Evolutionary conservation across 1,140 invertebrate species (phyloP).

Genomic region (Drosophila pruinosa): DNA sequence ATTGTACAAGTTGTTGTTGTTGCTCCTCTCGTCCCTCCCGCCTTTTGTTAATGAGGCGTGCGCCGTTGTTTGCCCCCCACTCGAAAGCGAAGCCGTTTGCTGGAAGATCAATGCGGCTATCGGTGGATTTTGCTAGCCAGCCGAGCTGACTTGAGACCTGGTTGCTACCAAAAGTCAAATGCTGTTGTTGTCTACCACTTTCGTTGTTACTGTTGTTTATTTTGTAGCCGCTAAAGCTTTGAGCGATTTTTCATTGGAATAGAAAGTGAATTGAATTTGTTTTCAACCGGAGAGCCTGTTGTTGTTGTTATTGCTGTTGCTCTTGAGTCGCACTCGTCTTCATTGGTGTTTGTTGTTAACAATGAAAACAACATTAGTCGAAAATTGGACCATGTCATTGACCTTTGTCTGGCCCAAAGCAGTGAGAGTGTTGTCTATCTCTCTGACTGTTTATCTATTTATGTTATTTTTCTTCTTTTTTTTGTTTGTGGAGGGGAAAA

Average conservation of each 20-base stretch:
- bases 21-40: slow-evolving; percentile 29
- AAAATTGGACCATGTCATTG: slow-evolving; percentile 78
- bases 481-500: slow-evolving; percentile 35
- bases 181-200: slow-evolving; percentile 72
- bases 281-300: slow-evolving; percentile 34
- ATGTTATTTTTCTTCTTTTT: slow-evolving; percentile 3
- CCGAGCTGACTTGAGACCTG: slow-evolving; percentile 30
- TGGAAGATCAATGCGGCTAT: slow-evolving; percentile 68
- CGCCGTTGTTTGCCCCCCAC: slow-evolving; percentile 63
- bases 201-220: slow-evolving; percentile 77
- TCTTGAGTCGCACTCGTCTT: slow-evolving; percentile 62
- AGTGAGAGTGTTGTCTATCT: slow-evolving; percentile 63
- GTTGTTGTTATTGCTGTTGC: slow-evolving; percentile 23
- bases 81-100: slow-evolving; percentile 45
- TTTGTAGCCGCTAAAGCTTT: slow-evolving; percentile 67
- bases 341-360: slow-evolving; percentile 52
- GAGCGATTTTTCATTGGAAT: slow-evolving; percentile 82
- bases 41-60: slow-evolving; percentile 71
- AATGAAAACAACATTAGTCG: slow-evolving; percentile 53
- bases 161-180: slow-evolving; percentile 37
- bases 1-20: slow-evolving; percentile 52
- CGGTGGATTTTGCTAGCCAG: slow-evolving; percentile 51
- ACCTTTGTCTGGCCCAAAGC: slow-evolving; percentile 64
- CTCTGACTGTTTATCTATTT: slow-evolving; percentile 31
- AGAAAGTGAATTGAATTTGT: slow-evolving; percentile 82